These are phyloP conservation scores for Propithecus perrieri DNA, from an alignment of 2,797 vertebrate genomes.

Conservation along the genomic window DNA sequence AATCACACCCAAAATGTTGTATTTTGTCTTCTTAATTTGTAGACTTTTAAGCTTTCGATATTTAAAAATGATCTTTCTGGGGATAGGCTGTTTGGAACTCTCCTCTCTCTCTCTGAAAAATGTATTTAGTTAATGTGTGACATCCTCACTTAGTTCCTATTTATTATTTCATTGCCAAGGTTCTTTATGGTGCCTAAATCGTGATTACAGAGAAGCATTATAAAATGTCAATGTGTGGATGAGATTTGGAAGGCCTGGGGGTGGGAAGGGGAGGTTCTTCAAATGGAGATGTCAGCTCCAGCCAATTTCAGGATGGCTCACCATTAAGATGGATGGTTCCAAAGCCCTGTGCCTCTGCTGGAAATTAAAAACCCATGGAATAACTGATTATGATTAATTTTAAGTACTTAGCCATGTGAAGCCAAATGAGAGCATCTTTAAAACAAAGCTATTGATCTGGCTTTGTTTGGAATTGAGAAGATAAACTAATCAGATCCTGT, in stretches of 20 bases:
- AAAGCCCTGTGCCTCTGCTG: conserved; percentile 65
- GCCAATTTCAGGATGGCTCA: conserved; percentile 69
- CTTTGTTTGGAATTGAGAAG: conserved; percentile 62
- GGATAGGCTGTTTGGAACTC: background rate
- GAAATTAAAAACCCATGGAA: conserved; percentile 85
- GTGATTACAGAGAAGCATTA: conserved; percentile 57
- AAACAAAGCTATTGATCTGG: conserved; percentile 75
- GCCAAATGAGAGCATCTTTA: conserved; percentile 44
- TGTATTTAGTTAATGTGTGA: background rate
- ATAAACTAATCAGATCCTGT: conserved; percentile 65
- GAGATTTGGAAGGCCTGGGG: conserved; percentile 31
- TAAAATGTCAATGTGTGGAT: conserved; percentile 41
- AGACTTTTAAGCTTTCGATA: background rate
- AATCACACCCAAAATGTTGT: background rate
- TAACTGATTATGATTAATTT: conserved; percentile 81
- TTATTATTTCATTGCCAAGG: conserved; percentile 60
- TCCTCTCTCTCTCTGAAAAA: background rate
- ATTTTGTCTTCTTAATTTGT: background rate
- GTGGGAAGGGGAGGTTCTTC: conserved; percentile 8
- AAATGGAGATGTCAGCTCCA: conserved; percentile 72
- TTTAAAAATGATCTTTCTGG: background rate
- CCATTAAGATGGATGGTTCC: conserved; percentile 81
- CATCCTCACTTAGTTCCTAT: background rate
- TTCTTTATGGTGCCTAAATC: conserved; percentile 49
- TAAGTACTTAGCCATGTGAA: conserved; percentile 67